Evolutionary conservation across 2,888 invertebrate genomes (phyloP), one percentile per base, ranked within the genome.

Genomic region (Podabrus alpinus): DNA sequence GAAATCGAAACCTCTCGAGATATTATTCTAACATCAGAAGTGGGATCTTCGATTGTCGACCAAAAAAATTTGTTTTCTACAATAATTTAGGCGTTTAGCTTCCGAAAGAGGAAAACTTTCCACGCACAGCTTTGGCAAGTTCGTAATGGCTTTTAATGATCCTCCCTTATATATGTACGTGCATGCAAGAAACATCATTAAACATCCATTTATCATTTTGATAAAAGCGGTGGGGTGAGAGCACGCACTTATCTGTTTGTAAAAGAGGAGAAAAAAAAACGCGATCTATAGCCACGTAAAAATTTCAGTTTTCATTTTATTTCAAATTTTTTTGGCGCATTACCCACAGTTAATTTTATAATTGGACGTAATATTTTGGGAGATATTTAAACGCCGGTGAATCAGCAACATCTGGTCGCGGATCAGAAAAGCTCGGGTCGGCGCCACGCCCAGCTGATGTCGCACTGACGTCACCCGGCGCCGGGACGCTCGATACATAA

Each of bases 381-480:
- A 72, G 71, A 77, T 68, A 76, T 74, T 77, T 71, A 73, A 76
- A 73, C 68, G 69, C 61, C 66, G 29, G 61, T 68, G 68, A 75
- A 66, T 71, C 69, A 76, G 79, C 79, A 79, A 21, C 77, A 77
- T 77, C 81, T 79, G 66, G 72, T 71, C 77, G 73, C 75, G 71
- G 77, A 74, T 78, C 75, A 66, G 64, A 29, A 45, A 69, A 78
- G 74, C 71, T 75, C 73, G 74, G 77, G 78, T 73, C 80, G 83
- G 82, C 85, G 84, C 86, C 86, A 86, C 86, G 83, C 86, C 86
- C 86, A 87, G 86, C 86, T 86, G 87, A 86, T 86, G 84, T 83
- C 84, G 84, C 84, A 84, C 79, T 85, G 85, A 87, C 87, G 87
- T 87, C 86, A 86, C 79, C 81, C 80, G 84, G 84, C 85, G 85